phyloP scores from a whole-genome alignment of 1,140 invertebrate species.

The Papilio xuthus region DNA sequence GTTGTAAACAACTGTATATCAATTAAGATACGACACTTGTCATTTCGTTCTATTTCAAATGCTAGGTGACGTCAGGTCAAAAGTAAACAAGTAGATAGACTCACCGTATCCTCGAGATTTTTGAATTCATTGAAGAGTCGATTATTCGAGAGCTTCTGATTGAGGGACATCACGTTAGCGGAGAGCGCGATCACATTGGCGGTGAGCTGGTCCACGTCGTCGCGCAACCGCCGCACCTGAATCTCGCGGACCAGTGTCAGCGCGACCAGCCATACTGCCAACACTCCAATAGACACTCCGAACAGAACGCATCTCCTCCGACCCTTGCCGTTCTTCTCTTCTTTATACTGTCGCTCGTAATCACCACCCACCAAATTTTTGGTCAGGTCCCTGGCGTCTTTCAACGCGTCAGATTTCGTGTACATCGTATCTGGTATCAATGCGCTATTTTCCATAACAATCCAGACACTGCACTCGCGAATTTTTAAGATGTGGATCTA shows the following conservation, averaged over 20 bases:
- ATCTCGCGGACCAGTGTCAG: slow-evolving; percentile 64
- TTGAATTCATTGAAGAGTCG: slow-evolving; percentile 69
- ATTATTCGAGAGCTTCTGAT: slow-evolving; percentile 65
- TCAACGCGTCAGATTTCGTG: slow-evolving; percentile 64
- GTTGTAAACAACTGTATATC: slow-evolving; percentile 20
- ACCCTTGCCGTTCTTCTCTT: slow-evolving; percentile 50
- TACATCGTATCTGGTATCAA: slow-evolving; percentile 71
- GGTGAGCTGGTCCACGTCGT: slow-evolving; percentile 67
- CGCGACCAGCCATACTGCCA: slow-evolving; percentile 60
- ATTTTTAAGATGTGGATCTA: slow-evolving; percentile 47
- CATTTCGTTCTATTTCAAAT: slow-evolving; percentile 39
- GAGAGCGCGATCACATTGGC: slow-evolving; percentile 68
- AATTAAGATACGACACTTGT: slow-evolving; percentile 7
- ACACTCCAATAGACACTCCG: slow-evolving; percentile 49
- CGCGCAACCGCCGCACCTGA: slow-evolving; percentile 59
- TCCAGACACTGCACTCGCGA: slow-evolving; percentile 63
- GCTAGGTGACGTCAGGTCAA: slow-evolving; percentile 13
- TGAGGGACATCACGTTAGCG: slow-evolving; percentile 62
- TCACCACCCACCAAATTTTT: slow-evolving; percentile 75
- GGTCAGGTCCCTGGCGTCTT: slow-evolving; percentile 68
- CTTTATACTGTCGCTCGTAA: slow-evolving; percentile 68
- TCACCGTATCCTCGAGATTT: slow-evolving; percentile 72
- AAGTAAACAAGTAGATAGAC: slow-evolving; percentile 45
- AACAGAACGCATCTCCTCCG: slow-evolving; percentile 55
- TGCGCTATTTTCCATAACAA: slow-evolving; percentile 67